Evolutionary conservation across 2,113 vertebrate genomes (phyloP).

Genomic region (Crotalus helleri): DNA sequence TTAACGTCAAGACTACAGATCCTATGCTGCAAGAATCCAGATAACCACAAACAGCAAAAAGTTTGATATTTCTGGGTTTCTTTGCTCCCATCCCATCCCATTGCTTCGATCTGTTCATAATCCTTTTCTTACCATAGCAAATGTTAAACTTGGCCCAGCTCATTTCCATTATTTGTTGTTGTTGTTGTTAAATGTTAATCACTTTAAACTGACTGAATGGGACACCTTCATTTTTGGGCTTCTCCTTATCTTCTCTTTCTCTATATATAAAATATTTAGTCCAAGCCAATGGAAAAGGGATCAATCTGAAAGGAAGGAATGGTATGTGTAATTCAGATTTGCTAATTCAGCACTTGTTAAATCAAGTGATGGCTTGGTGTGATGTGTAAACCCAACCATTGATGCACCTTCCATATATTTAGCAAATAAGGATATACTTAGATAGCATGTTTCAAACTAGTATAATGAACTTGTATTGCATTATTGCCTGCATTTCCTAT

Average conservation of each 20-base stretch:
- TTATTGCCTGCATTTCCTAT: background rate
- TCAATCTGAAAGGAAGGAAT: no score
- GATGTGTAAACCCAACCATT: background rate
- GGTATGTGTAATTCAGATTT: background rate
- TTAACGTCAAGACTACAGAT: background rate
- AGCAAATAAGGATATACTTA: background rate
- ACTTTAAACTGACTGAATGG: background rate
- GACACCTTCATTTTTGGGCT: background rate
- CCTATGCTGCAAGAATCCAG: background rate
- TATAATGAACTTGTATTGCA: background rate
- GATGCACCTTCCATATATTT: background rate
- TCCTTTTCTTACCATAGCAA: conserved; percentile 26
- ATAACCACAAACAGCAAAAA: background rate
- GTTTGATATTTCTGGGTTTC: background rate
- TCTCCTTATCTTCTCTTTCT: background rate
- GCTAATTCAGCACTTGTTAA: background rate
- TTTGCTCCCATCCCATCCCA: background rate
- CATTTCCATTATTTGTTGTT: conserved; percentile 10
- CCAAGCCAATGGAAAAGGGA: background rate
- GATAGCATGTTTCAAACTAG: background rate
- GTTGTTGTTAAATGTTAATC: conserved; percentile 22
- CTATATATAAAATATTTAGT: background rate
- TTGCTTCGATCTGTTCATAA: background rate
- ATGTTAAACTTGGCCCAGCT: conserved; percentile 11
- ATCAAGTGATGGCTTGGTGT: background rate